Evolutionary conservation across 2,113 vertebrate species (phyloP), one percentile per base, ranked within the genome.

Genomic region (Coturnix japonica): DNA sequence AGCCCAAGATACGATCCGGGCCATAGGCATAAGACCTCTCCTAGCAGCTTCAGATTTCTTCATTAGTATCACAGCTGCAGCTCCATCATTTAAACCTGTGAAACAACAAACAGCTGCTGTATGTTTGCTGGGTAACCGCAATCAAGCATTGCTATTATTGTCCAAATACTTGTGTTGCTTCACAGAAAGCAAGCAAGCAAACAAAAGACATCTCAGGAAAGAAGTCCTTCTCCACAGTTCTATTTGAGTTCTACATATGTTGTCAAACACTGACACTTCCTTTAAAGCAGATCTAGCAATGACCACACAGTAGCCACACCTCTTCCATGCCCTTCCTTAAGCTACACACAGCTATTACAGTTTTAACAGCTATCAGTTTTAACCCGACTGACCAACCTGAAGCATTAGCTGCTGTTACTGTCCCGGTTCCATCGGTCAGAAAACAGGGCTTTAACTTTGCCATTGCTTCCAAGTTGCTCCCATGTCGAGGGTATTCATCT

Each of bases 51-150:
- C 98, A 0, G 98, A 98, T 85, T 98, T 98, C 96, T 97, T 98
- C 99, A 99, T 99, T 9, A 99, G 96, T 83, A 99, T 93, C 69
- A 98, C 98, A 33, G 98, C 99, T 37, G 99, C 99, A 39, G 99
- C 99, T 26, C 99, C 99, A 47, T 99, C 99, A 59, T 99, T 99
- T 2, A 99, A 85, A 81, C 99, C 99, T 99, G 85, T 39, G 47
- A 87, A 80, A 92, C 6, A 47, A 18, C 13, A 80, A 85, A 31
- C 4, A 83, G 33, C 3, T n/a, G 30, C 6, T 63, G 53, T 43
- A 6, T 15, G 30, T 63, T 72, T 56, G 2, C 26, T 49, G 23
- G 41, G 69, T 4, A 39, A 25, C 12, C 15, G 26, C n/a, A 35
- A 80, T 37, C 26, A 89, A 61, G 69, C 81, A 69, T 7, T 76